Conservation (phyloP, 1,140 invertebrate genomes). For the Oscheius sp. region DNA sequence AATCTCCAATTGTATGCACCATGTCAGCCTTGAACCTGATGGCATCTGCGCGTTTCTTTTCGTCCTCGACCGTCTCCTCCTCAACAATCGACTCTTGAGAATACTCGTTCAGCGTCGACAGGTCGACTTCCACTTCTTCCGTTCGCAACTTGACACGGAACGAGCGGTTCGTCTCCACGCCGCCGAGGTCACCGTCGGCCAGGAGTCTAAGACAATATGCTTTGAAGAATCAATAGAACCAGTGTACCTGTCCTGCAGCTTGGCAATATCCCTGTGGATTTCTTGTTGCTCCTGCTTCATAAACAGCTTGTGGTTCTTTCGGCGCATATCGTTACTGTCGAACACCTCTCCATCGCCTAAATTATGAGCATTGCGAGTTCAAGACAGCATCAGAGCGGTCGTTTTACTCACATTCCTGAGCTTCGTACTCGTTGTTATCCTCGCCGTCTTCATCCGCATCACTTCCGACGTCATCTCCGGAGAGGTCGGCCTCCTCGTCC, state of each 20-base stretch:
- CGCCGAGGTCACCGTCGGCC: slow-evolving; percentile 23
- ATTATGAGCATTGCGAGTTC: background rate
- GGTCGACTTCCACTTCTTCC: slow-evolving; percentile 27
- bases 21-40: slow-evolving; percentile 8
- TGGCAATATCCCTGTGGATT: background rate
- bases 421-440: slow-evolving; percentile 29
- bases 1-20: background rate
- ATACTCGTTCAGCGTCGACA: background rate
- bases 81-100: slow-evolving; percentile 6
- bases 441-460: slow-evolving; percentile 32
- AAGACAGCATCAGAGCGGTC: background rate
- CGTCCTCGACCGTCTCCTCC: slow-evolving; percentile 2
- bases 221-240: background rate
- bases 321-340: slow-evolving; percentile 33
- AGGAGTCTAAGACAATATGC: slow-evolving; percentile 3
- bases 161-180: slow-evolving; percentile 33
- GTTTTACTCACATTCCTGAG: slow-evolving; percentile 30
- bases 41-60: slow-evolving; percentile 14
- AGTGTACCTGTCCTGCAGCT: slow-evolving; percentile 29
- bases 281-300: slow-evolving; percentile 36
- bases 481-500: slow-evolving; percentile 37
- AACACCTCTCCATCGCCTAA: slow-evolving; percentile 3
- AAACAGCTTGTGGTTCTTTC: slow-evolving; percentile 23
- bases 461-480: slow-evolving; percentile 39
- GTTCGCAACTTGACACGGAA: slow-evolving; percentile 40